These are phyloP conservation scores for Drosophila anomelani DNA, from an alignment of 2,888 invertebrate genomes.

Conservation along the genomic window DNA sequence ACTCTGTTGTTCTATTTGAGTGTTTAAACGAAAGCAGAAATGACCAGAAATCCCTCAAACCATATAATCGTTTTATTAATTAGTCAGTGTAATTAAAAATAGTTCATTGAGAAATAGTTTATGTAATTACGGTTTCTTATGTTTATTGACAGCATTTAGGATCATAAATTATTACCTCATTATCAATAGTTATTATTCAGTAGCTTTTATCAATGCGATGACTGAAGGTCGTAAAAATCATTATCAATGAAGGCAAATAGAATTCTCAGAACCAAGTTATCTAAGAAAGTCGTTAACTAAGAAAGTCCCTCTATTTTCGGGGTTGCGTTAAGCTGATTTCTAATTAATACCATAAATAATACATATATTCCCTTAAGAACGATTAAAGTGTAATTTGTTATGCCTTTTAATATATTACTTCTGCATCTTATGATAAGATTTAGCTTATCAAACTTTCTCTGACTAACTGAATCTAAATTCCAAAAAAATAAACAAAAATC, in stretches of 20 bases:
- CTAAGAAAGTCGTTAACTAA: neutral
- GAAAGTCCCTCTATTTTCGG: neutral
- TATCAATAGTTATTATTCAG: conserved; percentile 9
- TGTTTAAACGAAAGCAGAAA: neutral
- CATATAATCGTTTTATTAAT: neutral
- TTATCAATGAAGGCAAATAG: conserved; percentile 3
- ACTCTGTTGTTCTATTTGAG: neutral
- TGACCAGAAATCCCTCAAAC: neutral
- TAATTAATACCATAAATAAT: neutral
- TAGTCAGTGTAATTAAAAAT: neutral
- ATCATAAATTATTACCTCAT: neutral
- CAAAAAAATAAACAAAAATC: neutral
- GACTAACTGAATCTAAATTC: neutral
- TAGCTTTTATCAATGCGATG: neutral
- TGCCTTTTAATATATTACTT: neutral
- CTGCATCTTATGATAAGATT: neutral
- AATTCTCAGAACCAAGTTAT: conserved; percentile 1
- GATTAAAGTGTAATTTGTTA: neutral
- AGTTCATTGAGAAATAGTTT: neutral
- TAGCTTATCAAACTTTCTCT: neutral
- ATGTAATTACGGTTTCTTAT: no score
- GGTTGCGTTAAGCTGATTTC: neutral
- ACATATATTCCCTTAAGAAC: neutral
- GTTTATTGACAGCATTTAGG: neutral
- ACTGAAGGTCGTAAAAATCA: neutral